A percentile compares a stretch with the other conserved stretches of the same genome.
These are phyloP conservation scores for Hyles vespertilio DNA, from an alignment of 1,140 invertebrate genomes.

Conservation along the genomic window DNA sequence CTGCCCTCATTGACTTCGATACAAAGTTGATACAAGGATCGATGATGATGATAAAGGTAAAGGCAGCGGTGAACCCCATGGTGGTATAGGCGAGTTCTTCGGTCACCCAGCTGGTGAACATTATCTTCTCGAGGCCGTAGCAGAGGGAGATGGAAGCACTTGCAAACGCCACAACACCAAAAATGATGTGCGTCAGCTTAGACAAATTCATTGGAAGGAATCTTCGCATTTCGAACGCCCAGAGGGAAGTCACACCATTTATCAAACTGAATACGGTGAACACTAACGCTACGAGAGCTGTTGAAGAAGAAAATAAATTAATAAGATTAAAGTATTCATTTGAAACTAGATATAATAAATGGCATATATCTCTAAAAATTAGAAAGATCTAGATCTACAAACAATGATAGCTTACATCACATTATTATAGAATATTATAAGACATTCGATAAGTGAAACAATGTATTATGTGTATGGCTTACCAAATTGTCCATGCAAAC, in stretches of 20 bases:
- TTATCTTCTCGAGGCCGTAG: constrained; percentile 41
- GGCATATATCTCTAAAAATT: too few relatives aligned
- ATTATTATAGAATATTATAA: too few relatives aligned
- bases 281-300: constrained; percentile 45
- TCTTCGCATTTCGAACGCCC: constrained; percentile 41
- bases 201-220: constrained; percentile 38
- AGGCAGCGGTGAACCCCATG: constrained; percentile 27
- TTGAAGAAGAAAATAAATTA: constrained; percentile 6
- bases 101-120: constrained; percentile 33
- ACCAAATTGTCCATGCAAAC: constrained; percentile 56
- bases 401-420: too few relatives aligned
- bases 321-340: constrained; percentile 1
- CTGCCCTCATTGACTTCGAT: constrained; percentile 20
- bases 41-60: constrained; percentile 37
- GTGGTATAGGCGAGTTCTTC: constrained; percentile 18
- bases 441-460: too few relatives aligned
- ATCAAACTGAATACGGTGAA: constrained; percentile 42
- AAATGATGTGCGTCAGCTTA: constrained; percentile 47
- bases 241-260: constrained; percentile 48
- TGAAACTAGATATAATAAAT: background rate
- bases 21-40: constrained; percentile 33
- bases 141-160: constrained; percentile 33
- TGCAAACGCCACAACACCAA: constrained; percentile 38
- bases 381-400: too few relatives aligned
- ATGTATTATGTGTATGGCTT: constrained; percentile 14